Percentiles rank a stretch among this genome's conserved stretches.
Evolutionary conservation across 1,140 invertebrate species (phyloP).

Genomic region (Heliconius hermathena): DNA sequence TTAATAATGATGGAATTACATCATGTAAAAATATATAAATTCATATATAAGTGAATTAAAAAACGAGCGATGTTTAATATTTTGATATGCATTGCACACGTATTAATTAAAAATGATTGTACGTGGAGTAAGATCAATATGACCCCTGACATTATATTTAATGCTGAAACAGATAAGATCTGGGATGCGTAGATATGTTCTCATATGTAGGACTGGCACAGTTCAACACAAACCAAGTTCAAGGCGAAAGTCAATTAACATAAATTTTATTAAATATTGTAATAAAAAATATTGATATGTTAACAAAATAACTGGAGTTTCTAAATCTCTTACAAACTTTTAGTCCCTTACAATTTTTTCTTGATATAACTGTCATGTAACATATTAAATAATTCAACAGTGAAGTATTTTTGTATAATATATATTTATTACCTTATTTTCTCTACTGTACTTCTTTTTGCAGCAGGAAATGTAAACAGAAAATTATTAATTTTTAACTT

Average conservation of each 20-base stretch:
- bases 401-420: too few species aligned
- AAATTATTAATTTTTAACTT: too few species aligned
- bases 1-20: too few species aligned
- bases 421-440: too few species aligned
- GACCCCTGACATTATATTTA: slow-evolving; percentile 29
- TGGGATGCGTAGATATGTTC: neutral
- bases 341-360: too few species aligned
- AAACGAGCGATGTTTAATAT: neutral
- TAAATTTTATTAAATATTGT: neutral
- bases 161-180: slow-evolving; percentile 31
- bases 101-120: neutral
- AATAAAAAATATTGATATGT: too few species aligned
- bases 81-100: neutral
- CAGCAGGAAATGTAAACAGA: too few species aligned
- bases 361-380: too few species aligned
- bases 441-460: too few species aligned
- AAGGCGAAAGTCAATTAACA: slow-evolving; percentile 8
- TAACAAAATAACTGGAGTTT: neutral
- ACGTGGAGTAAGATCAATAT: slow-evolving; percentile 32
- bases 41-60: neutral
- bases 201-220: neutral
- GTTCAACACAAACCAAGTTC: neutral
- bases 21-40: too few species aligned
- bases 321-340: neutral
- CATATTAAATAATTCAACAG: too few species aligned